These are phyloP conservation scores for Chrysolina haemoptera DNA, from an alignment of 2,888 invertebrate genomes.

Conservation along the genomic window DNA sequence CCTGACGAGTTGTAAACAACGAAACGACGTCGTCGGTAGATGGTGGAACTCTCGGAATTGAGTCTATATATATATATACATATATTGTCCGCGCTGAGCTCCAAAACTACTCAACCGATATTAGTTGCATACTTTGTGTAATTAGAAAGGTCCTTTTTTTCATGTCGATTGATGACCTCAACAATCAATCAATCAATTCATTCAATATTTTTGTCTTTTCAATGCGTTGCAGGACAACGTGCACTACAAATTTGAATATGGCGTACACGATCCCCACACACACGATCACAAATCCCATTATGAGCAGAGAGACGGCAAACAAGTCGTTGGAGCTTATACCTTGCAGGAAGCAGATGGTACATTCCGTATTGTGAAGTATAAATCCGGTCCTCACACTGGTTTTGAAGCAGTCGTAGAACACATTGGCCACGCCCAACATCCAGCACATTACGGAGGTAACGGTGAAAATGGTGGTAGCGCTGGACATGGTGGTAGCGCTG, in stretches of 20 bases:
- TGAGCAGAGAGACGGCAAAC: conserved; percentile 65
- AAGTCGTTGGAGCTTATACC: conserved; percentile 65
- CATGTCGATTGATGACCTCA: too few relatives aligned
- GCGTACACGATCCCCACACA: conserved; percentile 67
- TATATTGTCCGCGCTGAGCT: too few relatives aligned
- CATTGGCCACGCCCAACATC: conserved; percentile 51
- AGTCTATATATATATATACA: too few relatives aligned
- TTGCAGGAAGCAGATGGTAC: conserved; percentile 67
- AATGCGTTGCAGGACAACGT: conserved; percentile 40
- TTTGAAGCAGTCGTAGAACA: conserved; percentile 57
- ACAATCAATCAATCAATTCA: too few relatives aligned
- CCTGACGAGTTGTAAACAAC: too few relatives aligned
- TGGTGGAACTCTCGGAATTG: too few relatives aligned
- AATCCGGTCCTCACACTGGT: conserved; percentile 50
- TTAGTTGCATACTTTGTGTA: too few relatives aligned
- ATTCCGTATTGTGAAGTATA: conserved; percentile 65
- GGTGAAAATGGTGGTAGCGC: neutral
- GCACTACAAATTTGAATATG: conserved; percentile 66
- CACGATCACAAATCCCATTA: conserved; percentile 66
- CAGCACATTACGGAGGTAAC: conserved; percentile 31
- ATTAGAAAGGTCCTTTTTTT: too few relatives aligned
- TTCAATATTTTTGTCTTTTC: too few relatives aligned
- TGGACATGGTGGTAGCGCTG: conserved; percentile 11
- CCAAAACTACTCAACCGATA: too few relatives aligned
- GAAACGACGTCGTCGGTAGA: too few relatives aligned